Evolutionary conservation across 2,113 vertebrate species (phyloP), one percentile per base, ranked within the genome.

Genomic region (Microcebus tavaratra): DNA sequence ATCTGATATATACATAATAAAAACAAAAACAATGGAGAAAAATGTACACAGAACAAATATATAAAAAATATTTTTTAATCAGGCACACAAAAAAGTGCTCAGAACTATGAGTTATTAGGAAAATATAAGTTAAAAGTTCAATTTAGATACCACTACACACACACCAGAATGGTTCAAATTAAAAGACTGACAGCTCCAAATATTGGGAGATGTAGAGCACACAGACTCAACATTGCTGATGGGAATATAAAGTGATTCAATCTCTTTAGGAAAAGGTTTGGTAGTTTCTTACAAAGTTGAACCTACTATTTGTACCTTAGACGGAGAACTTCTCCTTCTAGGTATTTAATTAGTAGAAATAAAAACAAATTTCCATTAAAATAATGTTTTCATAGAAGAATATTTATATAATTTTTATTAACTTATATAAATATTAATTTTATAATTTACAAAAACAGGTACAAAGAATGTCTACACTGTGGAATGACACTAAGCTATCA

Each of bases 341-440:
- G 8, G 17, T 78, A 21, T 45, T 90, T 76, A 59, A 50, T 27
- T 25, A 90, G 55, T 18, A 42, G 75, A 95, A 90, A 67, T 89
- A 23, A 76, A 90, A 87, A 59, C 20, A 88, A 78, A 11, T 31
- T 0, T 50, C 20, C 25, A 57, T 57, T 81, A 88, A 87, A 76
- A 63, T 21, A 36, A 76, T 63, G 2, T 25, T 76, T 88, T 75
- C 61, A 36, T 59, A n/a, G n/a, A 88, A 65, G 36, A 86, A 53
- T 89, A 76, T 88, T 78, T 95, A 85, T 45, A 48, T 11, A 67
- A 84, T 15, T 21, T 88, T 90, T 81, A 88, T 93, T 85, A 25
- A 53, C 17, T 55, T 55, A 55, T 55, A 55, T 55, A 55, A 18
- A 18, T 55, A 18, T 18, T 55, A 55, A 55, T 17, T 55, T 55